Evolutionary conservation across 1,140 invertebrate genomes (phyloP).

Genomic region (Liolophura sinensis): DNA sequence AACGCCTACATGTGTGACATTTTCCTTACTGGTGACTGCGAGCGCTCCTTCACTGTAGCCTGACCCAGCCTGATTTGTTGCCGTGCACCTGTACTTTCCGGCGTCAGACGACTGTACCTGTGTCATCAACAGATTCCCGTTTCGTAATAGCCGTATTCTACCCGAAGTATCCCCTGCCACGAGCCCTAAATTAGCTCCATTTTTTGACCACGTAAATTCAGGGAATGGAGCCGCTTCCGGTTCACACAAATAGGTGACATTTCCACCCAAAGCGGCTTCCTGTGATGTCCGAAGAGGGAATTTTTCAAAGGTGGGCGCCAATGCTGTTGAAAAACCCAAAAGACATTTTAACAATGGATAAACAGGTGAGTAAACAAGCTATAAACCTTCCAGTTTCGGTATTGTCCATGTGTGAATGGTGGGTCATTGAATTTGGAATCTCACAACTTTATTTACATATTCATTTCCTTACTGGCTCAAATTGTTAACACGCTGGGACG

Average conservation of each 20-base stretch:
- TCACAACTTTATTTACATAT: background rate
- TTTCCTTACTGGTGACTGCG: too few relatives aligned
- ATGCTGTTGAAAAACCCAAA: conserved; percentile 61
- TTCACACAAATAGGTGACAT: conserved; percentile 87
- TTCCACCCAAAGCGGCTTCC: conserved; percentile 86
- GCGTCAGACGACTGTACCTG: conserved; percentile 38
- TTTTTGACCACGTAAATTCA: conserved; percentile 87
- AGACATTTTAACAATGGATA: background rate
- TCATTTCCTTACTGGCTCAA: background rate
- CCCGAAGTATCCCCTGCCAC: background rate
- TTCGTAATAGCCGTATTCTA: conserved; percentile 32
- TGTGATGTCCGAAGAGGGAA: conserved; percentile 83
- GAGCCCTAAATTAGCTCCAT: conserved; percentile 75
- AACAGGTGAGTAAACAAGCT: too few relatives aligned
- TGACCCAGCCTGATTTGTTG: conserved; percentile 31
- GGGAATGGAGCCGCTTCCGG: conserved; percentile 92
- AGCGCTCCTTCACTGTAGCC: too few relatives aligned
- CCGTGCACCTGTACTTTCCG: conserved; percentile 56
- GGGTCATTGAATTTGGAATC: background rate
- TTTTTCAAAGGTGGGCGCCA: conserved; percentile 90
- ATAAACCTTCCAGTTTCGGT: background rate
- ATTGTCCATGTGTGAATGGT: background rate
- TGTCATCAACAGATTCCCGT: conserved; percentile 46
- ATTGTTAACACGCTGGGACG: background rate
- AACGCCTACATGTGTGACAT: too few relatives aligned